phyloP scores from a whole-genome alignment of 2,888 invertebrate genomes.

The Himalopsyche kuldschensis region DNA sequence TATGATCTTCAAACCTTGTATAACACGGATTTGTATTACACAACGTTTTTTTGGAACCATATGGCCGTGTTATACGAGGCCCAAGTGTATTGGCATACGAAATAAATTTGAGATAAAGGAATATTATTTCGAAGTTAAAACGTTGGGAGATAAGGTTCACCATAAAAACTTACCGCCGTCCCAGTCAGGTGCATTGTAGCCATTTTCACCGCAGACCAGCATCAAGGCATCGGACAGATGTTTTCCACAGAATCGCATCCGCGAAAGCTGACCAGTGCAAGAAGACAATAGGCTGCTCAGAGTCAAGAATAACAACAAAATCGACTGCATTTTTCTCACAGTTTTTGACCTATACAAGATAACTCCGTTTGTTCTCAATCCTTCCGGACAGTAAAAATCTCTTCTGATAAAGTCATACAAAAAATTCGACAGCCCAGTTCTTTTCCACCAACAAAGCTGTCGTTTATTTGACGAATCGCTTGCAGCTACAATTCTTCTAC shows the following conservation, averaged over 20 bases:
- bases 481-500: background rate
- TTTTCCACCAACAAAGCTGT: background rate
- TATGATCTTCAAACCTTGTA: too few relatives aligned
- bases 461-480: background rate
- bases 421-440: background rate
- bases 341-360: background rate
- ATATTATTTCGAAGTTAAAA: too few relatives aligned
- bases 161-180: slow-evolving; percentile 2
- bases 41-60: too few relatives aligned
- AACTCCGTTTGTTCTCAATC: background rate
- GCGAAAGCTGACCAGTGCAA: slow-evolving; percentile 2
- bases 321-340: background rate
- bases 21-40: too few relatives aligned
- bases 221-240: slow-evolving; percentile 31
- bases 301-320: background rate
- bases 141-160: too few relatives aligned
- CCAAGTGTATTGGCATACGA: too few relatives aligned
- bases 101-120: too few relatives aligned
- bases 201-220: slow-evolving; percentile 19
- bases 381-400: background rate
- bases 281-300: background rate
- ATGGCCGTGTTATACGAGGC: too few relatives aligned
- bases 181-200: slow-evolving; percentile 34
- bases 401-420: background rate
- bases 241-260: slow-evolving; percentile 28